Evolutionary conservation across 1,140 invertebrate genomes (phyloP).

Genomic region (Zaprionus africanus): DNA sequence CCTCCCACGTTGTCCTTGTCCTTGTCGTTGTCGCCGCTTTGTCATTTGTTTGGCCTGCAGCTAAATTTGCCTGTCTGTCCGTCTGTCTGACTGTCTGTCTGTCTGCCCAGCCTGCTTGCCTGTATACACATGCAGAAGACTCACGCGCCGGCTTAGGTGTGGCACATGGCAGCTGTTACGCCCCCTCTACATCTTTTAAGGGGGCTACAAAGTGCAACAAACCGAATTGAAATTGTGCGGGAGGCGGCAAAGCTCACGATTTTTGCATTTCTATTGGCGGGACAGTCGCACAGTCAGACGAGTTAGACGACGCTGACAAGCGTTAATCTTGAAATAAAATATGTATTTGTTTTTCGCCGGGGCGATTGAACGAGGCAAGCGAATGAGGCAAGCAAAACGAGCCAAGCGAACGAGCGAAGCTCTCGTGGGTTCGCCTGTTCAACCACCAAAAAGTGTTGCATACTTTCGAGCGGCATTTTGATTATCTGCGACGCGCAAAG

Average conservation of each 20-base stretch:
- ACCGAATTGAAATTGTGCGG: slow-evolving; percentile 66
- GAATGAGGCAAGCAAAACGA: slow-evolving; percentile 3
- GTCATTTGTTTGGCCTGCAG: slow-evolving; percentile 81
- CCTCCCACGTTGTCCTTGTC: slow-evolving; percentile 12
- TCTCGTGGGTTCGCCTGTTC: slow-evolving; percentile 20
- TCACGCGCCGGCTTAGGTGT: slow-evolving; percentile 66
- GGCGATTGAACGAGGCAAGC: background rate
- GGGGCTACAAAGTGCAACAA: slow-evolving; percentile 77
- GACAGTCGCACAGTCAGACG: background rate
- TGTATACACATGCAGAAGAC: slow-evolving; percentile 34
- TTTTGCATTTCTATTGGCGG: slow-evolving; percentile 59
- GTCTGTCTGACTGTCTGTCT: slow-evolving; percentile 26
- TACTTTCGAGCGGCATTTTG: slow-evolving; percentile 63
- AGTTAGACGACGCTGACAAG: slow-evolving; percentile 58
- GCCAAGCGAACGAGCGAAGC: background rate
- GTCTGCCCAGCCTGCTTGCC: slow-evolving; percentile 22
- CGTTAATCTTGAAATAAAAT: slow-evolving; percentile 81
- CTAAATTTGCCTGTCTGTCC: slow-evolving; percentile 75
- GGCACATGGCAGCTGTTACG: slow-evolving; percentile 74
- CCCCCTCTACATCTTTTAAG: slow-evolving; percentile 11
- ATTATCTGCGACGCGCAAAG: slow-evolving; percentile 63
- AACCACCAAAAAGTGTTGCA: slow-evolving; percentile 71
- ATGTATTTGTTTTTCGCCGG: slow-evolving; percentile 64
- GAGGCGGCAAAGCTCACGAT: slow-evolving; percentile 24
- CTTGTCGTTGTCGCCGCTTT: slow-evolving; percentile 58